Base-by-base conservation (phyloP, 2,113 vertebrate species). In the Leucoraja erinaceus region DNA sequence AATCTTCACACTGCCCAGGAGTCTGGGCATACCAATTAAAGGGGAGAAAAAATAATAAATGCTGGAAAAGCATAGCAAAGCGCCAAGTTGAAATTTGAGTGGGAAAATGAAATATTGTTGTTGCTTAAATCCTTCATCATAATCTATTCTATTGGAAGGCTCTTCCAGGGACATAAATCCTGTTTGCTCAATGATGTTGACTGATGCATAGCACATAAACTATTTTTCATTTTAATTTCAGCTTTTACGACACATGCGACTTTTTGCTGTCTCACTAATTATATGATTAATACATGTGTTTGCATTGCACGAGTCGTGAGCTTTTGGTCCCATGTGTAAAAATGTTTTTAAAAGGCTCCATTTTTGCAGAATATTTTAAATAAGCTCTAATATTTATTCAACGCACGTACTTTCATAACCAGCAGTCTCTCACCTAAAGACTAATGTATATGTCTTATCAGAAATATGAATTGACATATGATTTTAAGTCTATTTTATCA, bases 221-320 rank as follows among this genome's bases (percentile, higher is more conserved):
- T 28, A 86, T 59, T n/a, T n/a, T 59, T 86, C 81, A 86, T 59
- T 86, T 86, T 86, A n/a, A 86, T 31, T 86, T 83, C 79, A 28
- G 47, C 79, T 56, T 56, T 47, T 56, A 38, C 20, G 3, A 56
- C 47, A 8, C 7, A 54, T 56, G 47, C 25, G 12, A 25, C 56
- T 47, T 56, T 25, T 16, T 86, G 16, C 12, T 10, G 47, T 86
- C 22, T 59, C 54, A 86, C 81, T 61, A 86, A 86, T 86, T 86
- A 86, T 86, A 28, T 4, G 38, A 59, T n/a, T 84, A 28, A 84
- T 84, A n/a, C 25, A 86, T 86, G 56, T 61, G 81, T 86, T 59
- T 86, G 56, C 28, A 10, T 12, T 86, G n/a, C 22, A 61, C 3
- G 22, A n/a, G 25, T 61, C 56, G 61, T 54, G 54, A 61, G 56